phyloP scores from a whole-genome alignment of 2,888 invertebrate genomes.

The Therioaphis trifolii region DNA sequence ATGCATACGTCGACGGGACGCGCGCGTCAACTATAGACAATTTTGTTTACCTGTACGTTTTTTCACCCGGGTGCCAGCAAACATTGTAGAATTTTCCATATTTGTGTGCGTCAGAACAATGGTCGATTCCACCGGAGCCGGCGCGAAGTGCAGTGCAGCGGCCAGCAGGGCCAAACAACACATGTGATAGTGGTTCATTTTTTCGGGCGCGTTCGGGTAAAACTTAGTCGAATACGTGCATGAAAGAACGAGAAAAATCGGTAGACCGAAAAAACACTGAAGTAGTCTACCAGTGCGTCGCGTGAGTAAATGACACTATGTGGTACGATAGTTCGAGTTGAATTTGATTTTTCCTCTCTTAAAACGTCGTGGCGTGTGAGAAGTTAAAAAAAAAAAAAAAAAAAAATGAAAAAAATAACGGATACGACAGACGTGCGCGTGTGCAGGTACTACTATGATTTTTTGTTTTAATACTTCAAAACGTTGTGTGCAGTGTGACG shows the following conservation, averaged over 20 bases:
- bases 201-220: background rate
- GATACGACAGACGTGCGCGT: too few relatives aligned
- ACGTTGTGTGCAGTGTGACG: background rate
- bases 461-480: too few relatives aligned
- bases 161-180: slow-evolving; percentile 35
- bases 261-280: background rate
- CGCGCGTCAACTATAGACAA: too few relatives aligned
- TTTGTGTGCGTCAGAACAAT: slow-evolving; percentile 56
- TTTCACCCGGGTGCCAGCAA: slow-evolving; percentile 39
- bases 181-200: slow-evolving; percentile 31
- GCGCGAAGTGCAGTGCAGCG: slow-evolving; percentile 6
- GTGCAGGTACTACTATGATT: too few relatives aligned
- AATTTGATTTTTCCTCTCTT: too few relatives aligned
- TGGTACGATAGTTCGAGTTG: too few relatives aligned
- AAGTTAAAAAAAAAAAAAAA: too few relatives aligned
- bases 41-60: slow-evolving; percentile 59
- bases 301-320: background rate
- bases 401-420: too few relatives aligned
- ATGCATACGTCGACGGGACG: background rate
- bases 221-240: background rate
- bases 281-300: background rate
- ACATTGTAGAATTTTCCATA: slow-evolving; percentile 44
- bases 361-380: too few relatives aligned
- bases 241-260: background rate
- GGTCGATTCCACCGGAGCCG: slow-evolving; percentile 43